phyloP scores from a whole-genome alignment of 1,140 invertebrate species.

The Drosophila baimaii region DNA sequence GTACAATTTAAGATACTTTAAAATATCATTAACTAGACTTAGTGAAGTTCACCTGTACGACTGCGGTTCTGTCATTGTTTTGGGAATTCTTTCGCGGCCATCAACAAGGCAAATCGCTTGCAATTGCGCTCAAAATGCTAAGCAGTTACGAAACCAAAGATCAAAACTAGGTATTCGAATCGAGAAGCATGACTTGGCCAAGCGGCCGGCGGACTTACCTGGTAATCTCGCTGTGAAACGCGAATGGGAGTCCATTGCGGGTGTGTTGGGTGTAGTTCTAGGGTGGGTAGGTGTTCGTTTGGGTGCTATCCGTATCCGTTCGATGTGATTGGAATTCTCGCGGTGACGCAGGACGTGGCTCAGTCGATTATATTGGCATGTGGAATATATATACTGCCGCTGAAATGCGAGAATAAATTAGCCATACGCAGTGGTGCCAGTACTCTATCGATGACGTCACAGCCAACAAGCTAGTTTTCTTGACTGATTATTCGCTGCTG shows the following conservation, averaged over 20 bases:
- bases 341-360: conserved; percentile 47
- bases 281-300: conserved; percentile 9
- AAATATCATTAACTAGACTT: background rate
- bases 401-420: conserved; percentile 72
- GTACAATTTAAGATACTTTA: background rate
- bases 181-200: conserved; percentile 20
- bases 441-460: conserved; percentile 64
- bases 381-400: conserved; percentile 40
- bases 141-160: conserved; percentile 46
- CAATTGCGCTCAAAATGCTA: conserved; percentile 38
- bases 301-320: conserved; percentile 24
- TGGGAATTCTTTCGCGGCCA: conserved; percentile 31
- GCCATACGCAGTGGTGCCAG: conserved; percentile 46
- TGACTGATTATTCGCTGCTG: conserved; percentile 20
- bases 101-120: conserved; percentile 25
- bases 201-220: conserved; percentile 58
- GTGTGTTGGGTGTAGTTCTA: conserved; percentile 4
- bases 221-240: conserved; percentile 70
- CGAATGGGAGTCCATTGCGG: conserved; percentile 71
- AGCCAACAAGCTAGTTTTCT: conserved; percentile 50
- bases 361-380: conserved; percentile 61
- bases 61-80: conserved; percentile 5
- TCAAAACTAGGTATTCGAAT: conserved; percentile 37
- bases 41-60: background rate
- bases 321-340: conserved; percentile 48